Base-by-base conservation (phyloP, 2,888 invertebrate genomes). In the Calliphora vomitoria region DNA sequence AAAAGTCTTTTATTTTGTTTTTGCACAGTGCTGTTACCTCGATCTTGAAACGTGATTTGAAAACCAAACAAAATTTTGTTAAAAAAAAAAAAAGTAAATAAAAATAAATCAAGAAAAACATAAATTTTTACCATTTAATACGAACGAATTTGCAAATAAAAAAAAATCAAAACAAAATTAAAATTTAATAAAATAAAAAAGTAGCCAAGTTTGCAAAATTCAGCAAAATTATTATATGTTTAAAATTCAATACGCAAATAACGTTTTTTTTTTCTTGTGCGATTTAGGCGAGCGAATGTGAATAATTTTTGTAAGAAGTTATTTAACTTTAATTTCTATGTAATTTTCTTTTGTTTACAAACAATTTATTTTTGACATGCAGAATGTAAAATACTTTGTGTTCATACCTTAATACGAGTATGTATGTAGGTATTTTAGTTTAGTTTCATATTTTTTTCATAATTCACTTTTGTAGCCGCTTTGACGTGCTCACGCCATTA, bases 11-110 rank as follows among this genome's bases (percentile, higher is more conserved):
- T 20, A 41, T 72, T 68, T 53, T 25, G 79, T 82, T 62, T 72
- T 80, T 79, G 80, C 58, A 75, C 58, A 83, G 55, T 82, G 90
- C 90, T 90, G 90, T 92, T 90, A 91, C 92, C 92, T 92, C 92
- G 92, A 91, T 92, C 92, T 91, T 92, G 92, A 92, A 92, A 92
- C 92, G 92, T 92, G 92, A 91, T 89, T 88, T 88, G 89, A 86
- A 90, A 81, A 83, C 64, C 55, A 87, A 89, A 84, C 20, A 31
- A 71, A 44, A 47, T 82, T 82, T 47, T 69, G 10, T 55, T 20
- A 4, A 62, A 47, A 81, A 75, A 85, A n/a, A n/a, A n/a, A n/a
- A n/a, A n/a, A n/a, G n/a, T n/a, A n/a, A n/a, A n/a, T n/a, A n/a
- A n/a, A n/a, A 25, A 71, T 68, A 78, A 76, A 71, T 41, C 25